A percentile compares a stretch with the other conserved stretches of the same genome.
These are phyloP conservation scores for Leptodirus hochenwartii DNA, from an alignment of 2,888 invertebrate genomes.

Conservation along the genomic window DNA sequence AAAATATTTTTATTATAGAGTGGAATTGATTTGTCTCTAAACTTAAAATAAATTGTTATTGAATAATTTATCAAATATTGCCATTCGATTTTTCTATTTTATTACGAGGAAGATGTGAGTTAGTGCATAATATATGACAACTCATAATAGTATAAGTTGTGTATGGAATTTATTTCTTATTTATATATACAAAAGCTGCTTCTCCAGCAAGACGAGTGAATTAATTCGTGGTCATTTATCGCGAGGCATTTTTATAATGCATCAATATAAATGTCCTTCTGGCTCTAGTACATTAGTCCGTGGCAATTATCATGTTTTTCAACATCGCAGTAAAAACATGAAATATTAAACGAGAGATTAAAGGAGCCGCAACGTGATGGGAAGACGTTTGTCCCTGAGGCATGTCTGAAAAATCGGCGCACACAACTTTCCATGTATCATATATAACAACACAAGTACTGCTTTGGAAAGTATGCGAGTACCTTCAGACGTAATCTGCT, in stretches of 20 bases:
- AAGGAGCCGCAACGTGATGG: slow-evolving; percentile 22
- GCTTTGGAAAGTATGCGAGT: neutral
- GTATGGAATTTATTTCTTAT: too few species aligned
- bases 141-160: too few species aligned
- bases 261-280: slow-evolving; percentile 17
- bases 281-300: slow-evolving; percentile 20
- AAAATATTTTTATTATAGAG: too few species aligned
- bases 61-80: too few species aligned
- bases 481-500: too few species aligned
- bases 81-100: too few species aligned
- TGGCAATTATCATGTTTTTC: slow-evolving; percentile 24
- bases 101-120: too few species aligned
- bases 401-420: slow-evolving; percentile 21
- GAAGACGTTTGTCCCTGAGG: slow-evolving; percentile 22
- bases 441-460: neutral
- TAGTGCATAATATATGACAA: too few species aligned
- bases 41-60: too few species aligned
- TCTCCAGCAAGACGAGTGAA: too few species aligned
- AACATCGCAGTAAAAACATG: slow-evolving; percentile 22
- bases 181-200: too few species aligned
- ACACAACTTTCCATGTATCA: slow-evolving; percentile 13
- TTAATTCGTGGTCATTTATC: slow-evolving; percentile 14
- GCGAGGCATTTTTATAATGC: slow-evolving; percentile 14
- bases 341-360: slow-evolving; percentile 26
- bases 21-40: too few species aligned